A percentile compares a stretch with the other conserved stretches of the same genome.
Evolutionary conservation across 2,113 vertebrate genomes (phyloP).

Genomic region (Calyptommatus sinebrachiatus): DNA sequence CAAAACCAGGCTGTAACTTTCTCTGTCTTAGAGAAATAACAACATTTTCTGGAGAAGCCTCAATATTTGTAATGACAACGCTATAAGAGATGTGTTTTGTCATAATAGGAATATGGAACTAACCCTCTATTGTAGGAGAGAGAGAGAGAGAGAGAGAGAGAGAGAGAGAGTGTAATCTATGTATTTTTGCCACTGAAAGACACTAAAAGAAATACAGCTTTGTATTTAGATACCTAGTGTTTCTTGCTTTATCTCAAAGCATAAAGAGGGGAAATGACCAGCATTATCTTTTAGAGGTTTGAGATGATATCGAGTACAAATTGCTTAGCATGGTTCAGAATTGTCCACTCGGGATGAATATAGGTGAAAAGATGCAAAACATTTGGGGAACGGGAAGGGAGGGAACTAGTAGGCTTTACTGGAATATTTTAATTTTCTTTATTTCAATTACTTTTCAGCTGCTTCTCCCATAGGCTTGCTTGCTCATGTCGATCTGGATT

Average conservation of each 20-base stretch:
- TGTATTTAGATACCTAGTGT: background rate
- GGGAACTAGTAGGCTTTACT: background rate
- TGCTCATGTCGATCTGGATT: too few species aligned
- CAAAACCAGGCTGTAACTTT: constrained; percentile 20
- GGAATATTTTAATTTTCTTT: background rate
- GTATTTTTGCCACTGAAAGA: background rate
- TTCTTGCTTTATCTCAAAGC: background rate
- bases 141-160: too few species aligned
- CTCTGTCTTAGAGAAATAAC: constrained; percentile 2
- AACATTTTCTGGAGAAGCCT: too few species aligned
- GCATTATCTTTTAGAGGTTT: background rate
- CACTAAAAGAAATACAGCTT: background rate
- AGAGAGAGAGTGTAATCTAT: too few species aligned
- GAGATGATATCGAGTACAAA: background rate
- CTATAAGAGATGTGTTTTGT: constrained; percentile 31
- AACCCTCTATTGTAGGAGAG: constrained; percentile 16
- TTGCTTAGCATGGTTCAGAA: background rate
- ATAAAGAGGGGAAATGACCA: background rate
- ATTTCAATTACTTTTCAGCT: too few species aligned
- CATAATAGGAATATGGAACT: constrained; percentile 36
- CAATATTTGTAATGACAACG: constrained; percentile 25
- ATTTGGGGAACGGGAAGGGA: background rate
- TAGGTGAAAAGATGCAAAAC: constrained; percentile 1
- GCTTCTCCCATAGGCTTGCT: too few species aligned
- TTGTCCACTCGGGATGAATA: background rate